phyloP scores from a whole-genome alignment of 2,113 vertebrate species.

The Bagarius yarrelli region DNA sequence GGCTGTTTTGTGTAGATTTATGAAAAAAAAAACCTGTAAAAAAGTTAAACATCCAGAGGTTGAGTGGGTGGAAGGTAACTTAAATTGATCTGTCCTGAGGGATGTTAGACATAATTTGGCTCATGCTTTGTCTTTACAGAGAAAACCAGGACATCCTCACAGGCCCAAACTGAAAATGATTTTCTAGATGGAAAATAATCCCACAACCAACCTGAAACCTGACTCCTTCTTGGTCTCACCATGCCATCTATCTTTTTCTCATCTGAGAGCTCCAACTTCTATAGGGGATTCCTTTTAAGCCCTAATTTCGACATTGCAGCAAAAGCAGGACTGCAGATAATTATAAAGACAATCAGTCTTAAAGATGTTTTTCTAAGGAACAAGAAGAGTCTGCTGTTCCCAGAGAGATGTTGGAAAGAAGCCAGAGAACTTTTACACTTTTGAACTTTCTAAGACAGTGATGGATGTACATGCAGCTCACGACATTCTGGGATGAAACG shows the following conservation, averaged over 20 bases:
- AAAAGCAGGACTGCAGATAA: constrained; percentile 9
- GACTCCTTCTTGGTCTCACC: constrained; percentile 53
- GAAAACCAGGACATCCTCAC: constrained; percentile 49
- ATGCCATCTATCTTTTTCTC: background rate
- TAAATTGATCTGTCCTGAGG: no score
- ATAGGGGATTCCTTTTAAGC: constrained; percentile 43
- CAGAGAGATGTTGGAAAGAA: constrained; percentile 59
- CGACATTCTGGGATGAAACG: constrained; percentile 29
- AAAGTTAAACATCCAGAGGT: no score
- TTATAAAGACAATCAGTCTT: constrained; percentile 41
- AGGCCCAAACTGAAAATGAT: constrained; percentile 34
- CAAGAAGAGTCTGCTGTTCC: constrained; percentile 50
- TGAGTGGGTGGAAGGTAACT: no score
- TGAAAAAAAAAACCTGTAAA: no score
- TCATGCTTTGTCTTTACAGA: constrained; percentile 53
- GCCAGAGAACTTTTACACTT: constrained; percentile 49
- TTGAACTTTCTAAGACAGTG: constrained; percentile 51
- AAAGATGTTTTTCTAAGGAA: constrained; percentile 44
- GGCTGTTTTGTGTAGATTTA: no score
- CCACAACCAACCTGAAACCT: constrained; percentile 55
- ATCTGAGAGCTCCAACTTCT: constrained; percentile 25
- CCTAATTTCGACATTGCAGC: background rate
- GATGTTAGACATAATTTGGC: no score
- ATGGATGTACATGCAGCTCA: constrained; percentile 47
- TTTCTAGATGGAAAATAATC: constrained; percentile 51